These are phyloP conservation scores for Drosophila quinaria DNA, from an alignment of 2,888 invertebrate genomes.

Conservation along the genomic window DNA sequence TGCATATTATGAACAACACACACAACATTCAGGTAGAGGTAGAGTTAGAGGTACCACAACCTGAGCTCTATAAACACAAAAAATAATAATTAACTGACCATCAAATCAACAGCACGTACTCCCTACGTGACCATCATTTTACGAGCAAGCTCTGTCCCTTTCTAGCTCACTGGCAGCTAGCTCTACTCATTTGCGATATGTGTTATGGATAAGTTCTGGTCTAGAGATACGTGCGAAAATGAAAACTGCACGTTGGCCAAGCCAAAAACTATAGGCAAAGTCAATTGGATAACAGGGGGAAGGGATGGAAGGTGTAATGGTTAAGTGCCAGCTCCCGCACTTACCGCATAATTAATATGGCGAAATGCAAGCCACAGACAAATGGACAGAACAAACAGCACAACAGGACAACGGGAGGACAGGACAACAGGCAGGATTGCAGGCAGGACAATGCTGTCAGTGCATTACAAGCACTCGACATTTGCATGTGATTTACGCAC, in stretches of 20 bases:
- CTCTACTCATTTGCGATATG: constrained; percentile 73
- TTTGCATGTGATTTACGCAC: constrained; percentile 80
- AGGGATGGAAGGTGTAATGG: constrained; percentile 24
- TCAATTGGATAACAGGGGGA: constrained; percentile 42
- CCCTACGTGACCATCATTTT: constrained; percentile 86
- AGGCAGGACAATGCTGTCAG: constrained; percentile 67
- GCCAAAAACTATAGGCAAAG: constrained; percentile 68
- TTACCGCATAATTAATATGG: constrained; percentile 77
- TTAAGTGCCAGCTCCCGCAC: constrained; percentile 64
- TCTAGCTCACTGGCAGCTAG: constrained; percentile 18
- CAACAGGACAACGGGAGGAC: constrained; percentile 25
- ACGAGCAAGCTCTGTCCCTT: constrained; percentile 35
- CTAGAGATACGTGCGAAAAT: constrained; percentile 72
- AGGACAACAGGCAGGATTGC: constrained; percentile 2
- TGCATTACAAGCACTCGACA: constrained; percentile 67
- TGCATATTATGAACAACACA: constrained; percentile 56
- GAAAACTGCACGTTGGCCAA: constrained; percentile 62
- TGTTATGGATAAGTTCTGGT: constrained; percentile 47
- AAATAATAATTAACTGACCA: constrained; percentile 84
- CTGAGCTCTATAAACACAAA: constrained; percentile 74
- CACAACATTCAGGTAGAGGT: constrained; percentile 4
- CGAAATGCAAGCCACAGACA: constrained; percentile 61
- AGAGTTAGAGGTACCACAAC: constrained; percentile 13
- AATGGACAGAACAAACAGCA: constrained; percentile 42
- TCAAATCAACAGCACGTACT: constrained; percentile 86